Evolutionary conservation across 2,113 vertebrate species (phyloP).

Genomic region (Sylvietta virens): DNA sequence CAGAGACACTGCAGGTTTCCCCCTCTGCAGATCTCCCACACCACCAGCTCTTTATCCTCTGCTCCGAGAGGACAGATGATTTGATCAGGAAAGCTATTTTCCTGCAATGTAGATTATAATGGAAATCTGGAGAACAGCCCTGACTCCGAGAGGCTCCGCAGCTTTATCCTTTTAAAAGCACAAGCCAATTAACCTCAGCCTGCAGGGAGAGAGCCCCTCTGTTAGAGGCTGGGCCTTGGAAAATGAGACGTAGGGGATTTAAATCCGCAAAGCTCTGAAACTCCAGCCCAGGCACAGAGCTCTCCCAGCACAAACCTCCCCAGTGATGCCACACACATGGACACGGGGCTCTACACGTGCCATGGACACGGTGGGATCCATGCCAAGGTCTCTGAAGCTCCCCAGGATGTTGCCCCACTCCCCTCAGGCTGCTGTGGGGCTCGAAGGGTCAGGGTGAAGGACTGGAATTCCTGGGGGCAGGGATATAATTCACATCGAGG

Average conservation of each 20-base stretch:
- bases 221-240: neutral
- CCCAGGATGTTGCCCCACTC: neutral
- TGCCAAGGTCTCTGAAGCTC: neutral
- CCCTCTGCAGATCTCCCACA: constrained; percentile 13
- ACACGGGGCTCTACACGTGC: neutral
- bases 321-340: neutral
- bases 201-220: constrained; percentile 37
- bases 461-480: neutral
- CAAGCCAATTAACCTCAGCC: constrained; percentile 65
- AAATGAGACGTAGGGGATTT: constrained; percentile 35
- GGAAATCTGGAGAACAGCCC: constrained; percentile 60
- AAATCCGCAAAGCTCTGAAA: constrained; percentile 1
- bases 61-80: constrained; percentile 33
- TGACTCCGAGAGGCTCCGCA: neutral
- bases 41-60: constrained; percentile 42
- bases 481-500: neutral
- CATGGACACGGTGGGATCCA: neutral
- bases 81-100: constrained; percentile 67
- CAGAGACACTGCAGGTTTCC: neutral
- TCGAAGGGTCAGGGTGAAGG: neutral
- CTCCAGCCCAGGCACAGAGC: neutral
- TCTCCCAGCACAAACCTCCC: neutral
- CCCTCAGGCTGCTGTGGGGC: neutral
- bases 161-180: constrained; percentile 68
- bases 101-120: constrained; percentile 59